Base-by-base conservation (phyloP, 2,113 vertebrate species). In the Columba livia region DNA sequence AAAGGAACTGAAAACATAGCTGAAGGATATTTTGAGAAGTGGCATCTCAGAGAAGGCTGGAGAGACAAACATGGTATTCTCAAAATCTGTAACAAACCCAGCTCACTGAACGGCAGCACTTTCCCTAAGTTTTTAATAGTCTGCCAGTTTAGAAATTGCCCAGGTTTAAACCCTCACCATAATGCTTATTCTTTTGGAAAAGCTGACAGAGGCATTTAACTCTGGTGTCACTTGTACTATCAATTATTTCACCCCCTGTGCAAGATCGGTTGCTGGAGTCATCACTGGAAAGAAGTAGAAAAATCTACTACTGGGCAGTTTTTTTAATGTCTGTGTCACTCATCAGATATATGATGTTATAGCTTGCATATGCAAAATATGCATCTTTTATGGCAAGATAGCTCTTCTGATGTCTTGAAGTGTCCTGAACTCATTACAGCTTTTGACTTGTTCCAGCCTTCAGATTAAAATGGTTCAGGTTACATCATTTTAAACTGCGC, bases 381-480 rank as follows among this genome's bases (percentile, higher is more conserved):
- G 73, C 53, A 64, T 73, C 79, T 84, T 89, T 79, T 84, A 72
- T 74, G 38, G 40, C 48, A 89, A 44, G 77, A 79, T 56, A 69
- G 53, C 53, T 72, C 72, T 91, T 71, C 94, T 88, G 75, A 74
- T 89, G 80, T 84, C 85, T 91, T 62, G 38, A 94, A 96, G 70
- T 90, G 91, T 93, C 83, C 73, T 96, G 96, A 96, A 88, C 82
- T 93, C 83, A 94, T 97, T 96, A 93, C 34, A 92, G 79, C 67
- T 95, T 97, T 95, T 95, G 89, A 94, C 96, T 97, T 89, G 53
- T 84, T 93, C 85, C 73, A 90, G 80, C 88, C 67, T 87, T 85
- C 82, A 89, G 64, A 96, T 95, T 95, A 94, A 96, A 96, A 94
- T 89, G 83, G 79, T 94, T 90, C 80, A 80, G 61, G 90, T 95